Conservation (phyloP, 1,140 invertebrate species). For the Pseudachorutes palmiensis region DNA sequence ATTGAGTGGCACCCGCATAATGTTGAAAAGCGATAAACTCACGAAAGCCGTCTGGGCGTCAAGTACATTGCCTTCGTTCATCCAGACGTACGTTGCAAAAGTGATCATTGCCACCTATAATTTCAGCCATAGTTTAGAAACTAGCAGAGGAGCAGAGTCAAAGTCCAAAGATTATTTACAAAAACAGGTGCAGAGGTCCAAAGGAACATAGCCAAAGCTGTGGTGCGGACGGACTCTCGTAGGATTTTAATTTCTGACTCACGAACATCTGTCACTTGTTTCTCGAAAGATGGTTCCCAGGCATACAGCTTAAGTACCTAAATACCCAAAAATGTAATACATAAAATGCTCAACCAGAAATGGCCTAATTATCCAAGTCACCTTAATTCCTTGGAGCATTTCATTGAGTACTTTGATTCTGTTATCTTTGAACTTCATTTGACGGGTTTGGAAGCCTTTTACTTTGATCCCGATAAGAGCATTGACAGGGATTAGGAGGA, state of each 20-base stretch:
- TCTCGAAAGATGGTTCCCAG: constrained; percentile 40
- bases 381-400: constrained; percentile 42
- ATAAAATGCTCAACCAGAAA: background rate
- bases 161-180: constrained; percentile 68
- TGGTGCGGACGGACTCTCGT: constrained; percentile 39
- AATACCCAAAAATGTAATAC: background rate
- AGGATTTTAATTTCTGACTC: constrained; percentile 40
- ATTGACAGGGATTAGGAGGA: constrained; percentile 47
- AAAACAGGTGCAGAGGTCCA: constrained; percentile 45
- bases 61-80: constrained; percentile 3
- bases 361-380: background rate
- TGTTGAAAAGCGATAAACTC: constrained; percentile 4
- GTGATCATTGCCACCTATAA: constrained; percentile 80
- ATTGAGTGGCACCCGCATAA: constrained; percentile 40
- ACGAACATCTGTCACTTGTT: constrained; percentile 37
- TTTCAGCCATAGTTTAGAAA: background rate
- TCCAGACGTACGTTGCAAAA: constrained; percentile 79
- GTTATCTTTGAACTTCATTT: constrained; percentile 43
- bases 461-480: constrained; percentile 43
- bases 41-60: constrained; percentile 18
- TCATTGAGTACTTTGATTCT: constrained; percentile 43
- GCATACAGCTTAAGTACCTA: constrained; percentile 49
- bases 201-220: constrained; percentile 27
- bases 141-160: constrained; percentile 22
- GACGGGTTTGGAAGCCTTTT: constrained; percentile 43